A percentile compares a stretch with the other conserved stretches of the same genome.
phyloP scores from a whole-genome alignment of 2,888 invertebrate species.

The Erebia ligea region DNA sequence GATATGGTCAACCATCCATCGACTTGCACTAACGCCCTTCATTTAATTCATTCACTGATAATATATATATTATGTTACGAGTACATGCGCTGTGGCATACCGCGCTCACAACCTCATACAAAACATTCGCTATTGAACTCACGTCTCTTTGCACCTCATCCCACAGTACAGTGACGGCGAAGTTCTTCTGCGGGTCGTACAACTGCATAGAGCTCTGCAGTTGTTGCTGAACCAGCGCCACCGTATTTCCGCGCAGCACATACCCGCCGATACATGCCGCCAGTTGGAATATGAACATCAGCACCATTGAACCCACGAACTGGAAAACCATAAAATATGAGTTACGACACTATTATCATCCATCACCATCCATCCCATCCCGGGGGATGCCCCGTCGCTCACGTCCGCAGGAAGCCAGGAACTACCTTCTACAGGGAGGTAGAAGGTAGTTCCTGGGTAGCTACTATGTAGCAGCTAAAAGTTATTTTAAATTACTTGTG shows the following conservation, averaged over 20 bases:
- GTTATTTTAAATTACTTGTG: background rate
- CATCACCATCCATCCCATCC: too few relatives aligned
- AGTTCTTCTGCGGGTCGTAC: slow-evolving; percentile 62
- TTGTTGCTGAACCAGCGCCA: slow-evolving; percentile 76
- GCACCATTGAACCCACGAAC: slow-evolving; percentile 86
- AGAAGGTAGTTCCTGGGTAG: too few relatives aligned
- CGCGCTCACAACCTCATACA: background rate
- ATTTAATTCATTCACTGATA: too few relatives aligned
- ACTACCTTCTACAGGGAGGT: too few relatives aligned
- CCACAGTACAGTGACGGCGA: slow-evolving; percentile 81
- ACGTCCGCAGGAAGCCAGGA: too few relatives aligned
- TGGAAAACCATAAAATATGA: slow-evolving; percentile 53
- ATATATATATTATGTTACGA: too few relatives aligned
- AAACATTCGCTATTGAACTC: slow-evolving; percentile 46
- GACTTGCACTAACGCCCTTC: too few relatives aligned
- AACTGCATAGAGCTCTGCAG: slow-evolving; percentile 75
- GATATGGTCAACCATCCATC: too few relatives aligned
- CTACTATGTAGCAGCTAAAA: background rate
- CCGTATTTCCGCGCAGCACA: slow-evolving; percentile 82
- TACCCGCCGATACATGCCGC: slow-evolving; percentile 90
- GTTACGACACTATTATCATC: slow-evolving; percentile 3
- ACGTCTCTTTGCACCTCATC: slow-evolving; percentile 85
- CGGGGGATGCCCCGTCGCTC: too few relatives aligned
- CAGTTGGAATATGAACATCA: slow-evolving; percentile 90
- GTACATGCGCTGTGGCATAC: too few relatives aligned